Evolutionary conservation across 2,888 invertebrate genomes (phyloP), one percentile per base, ranked within the genome.

Genomic region (Mechanitis messenoides): DNA sequence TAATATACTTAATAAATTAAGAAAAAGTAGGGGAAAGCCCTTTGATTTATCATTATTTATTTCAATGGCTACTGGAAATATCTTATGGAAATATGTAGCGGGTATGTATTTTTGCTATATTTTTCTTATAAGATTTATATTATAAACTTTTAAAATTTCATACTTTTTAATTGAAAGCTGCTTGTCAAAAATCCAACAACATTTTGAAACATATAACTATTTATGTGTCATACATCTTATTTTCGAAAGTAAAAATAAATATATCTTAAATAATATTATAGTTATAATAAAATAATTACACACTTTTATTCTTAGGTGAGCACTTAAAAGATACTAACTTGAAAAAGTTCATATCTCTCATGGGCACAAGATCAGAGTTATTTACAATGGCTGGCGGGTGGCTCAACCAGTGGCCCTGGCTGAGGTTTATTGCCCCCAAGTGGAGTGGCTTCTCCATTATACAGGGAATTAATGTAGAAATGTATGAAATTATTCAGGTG

Each of bases 81-180:
- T 92, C 0, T 75, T 94, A 28, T 95, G 95, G 95, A 91, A 91
- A 33, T 92, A 93, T 83, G 89, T 93, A 58, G 94, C 94, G 56
- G 94, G 94, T 71, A 83, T 71, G 57, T 62, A 5, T 9, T 12
- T 12, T 20, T 5, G 38, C 28, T 9, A n/a, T 33, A 20, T 31
- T 28, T n/a, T 46, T 33, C 20, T 33, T 42, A 12, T 31, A 53
- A 20, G 20, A 20, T 20, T 20, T 20, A 20, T 20, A 20, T 20
- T 20, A 20, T 20, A 20, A 20, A 20, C 20, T 20, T 20, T 20
- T 20, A 20, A 20, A 20, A 20, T 20, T 20, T 20, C 20, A 20
- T 20, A 20, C 20, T 20, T 20, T 20, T 20, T 20, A 20, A 20
- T 20, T 20, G 20, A 20, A 20, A 20, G 20, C 20, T 20, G 20